These are phyloP conservation scores for Calliopum simillimum DNA, from an alignment of 2,888 invertebrate genomes.

Conservation along the genomic window DNA sequence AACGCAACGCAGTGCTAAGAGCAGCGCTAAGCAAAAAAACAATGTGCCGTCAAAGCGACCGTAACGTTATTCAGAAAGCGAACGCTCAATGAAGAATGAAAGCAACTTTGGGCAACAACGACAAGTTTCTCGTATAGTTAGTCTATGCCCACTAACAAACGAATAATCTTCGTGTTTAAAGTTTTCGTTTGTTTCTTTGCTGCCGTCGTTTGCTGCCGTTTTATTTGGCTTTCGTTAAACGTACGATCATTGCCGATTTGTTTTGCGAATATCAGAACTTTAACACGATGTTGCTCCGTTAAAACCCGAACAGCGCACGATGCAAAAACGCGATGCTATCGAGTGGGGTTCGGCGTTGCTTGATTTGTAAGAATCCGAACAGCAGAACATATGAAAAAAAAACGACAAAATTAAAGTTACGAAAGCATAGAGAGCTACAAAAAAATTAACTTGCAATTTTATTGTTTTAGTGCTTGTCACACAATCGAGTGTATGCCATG, in stretches of 20 bases:
- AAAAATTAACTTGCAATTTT: conserved; percentile 14
- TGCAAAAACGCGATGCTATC: neutral
- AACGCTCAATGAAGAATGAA: conserved; percentile 57
- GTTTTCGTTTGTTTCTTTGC: conserved; percentile 17
- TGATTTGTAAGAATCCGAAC: neutral
- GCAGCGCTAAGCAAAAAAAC: too few species aligned
- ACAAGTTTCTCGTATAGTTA: conserved; percentile 21
- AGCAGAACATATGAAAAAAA: neutral
- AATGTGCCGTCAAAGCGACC: conserved; percentile 44
- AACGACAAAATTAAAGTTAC: conserved; percentile 16
- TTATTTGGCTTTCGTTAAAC: conserved; percentile 29
- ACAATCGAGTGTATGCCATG: neutral
- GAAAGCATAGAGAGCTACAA: neutral
- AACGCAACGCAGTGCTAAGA: conserved; percentile 41
- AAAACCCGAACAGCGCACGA: conserved; percentile 21
- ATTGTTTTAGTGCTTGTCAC: conserved; percentile 12
- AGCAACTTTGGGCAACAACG: conserved; percentile 37
- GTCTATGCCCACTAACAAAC: too few species aligned
- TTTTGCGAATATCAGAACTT: conserved; percentile 20
- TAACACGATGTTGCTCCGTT: conserved; percentile 16
- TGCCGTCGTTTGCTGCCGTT: conserved; percentile 19
- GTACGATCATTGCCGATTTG: conserved; percentile 43
- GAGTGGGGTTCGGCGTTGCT: conserved; percentile 20
- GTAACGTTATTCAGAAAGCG: conserved; percentile 57
- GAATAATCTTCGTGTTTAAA: neutral